Evolutionary conservation across 2,888 invertebrate species (phyloP), one percentile per base, ranked within the genome.

Genomic region (Ichneumoninae sp.): DNA sequence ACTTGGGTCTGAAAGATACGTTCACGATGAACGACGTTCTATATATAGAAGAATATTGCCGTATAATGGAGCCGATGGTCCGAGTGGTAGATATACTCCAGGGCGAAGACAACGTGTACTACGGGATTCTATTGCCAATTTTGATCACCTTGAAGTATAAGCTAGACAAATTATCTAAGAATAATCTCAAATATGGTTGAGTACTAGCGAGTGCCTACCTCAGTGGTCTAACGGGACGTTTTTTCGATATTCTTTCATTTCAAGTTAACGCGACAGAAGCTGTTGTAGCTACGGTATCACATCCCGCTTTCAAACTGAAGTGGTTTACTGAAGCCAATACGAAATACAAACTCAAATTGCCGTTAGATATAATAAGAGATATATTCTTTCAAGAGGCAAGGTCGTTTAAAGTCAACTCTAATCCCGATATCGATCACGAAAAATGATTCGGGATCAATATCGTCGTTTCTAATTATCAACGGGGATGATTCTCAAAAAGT

Each of bases 21-120:
- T 62, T 83, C 1, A 80, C 78, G 47, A 57, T 65, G 4, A 74
- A 44, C 44, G 76, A 83, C 19, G 30, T 81, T 1, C 33, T 47
- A 69, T 83, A 81, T 22, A 70, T 83, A 22, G 65, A 30, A 47
- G 65, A 81, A 69, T 83, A 81, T 66, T 68, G 69, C 40, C 60
- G 60, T 44, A 54, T 77, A 47, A 26, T 81, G 36, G 40, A 74
- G 62, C 26, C 74, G 44, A 69, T 83, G 10, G 83, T 75, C n/a
- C 50, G 62, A 75, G 62, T 70, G 4, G 36, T 83, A 69, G 70
- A 83, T 57, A 74, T 74, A 19, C 57, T 81, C 50, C 71, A 83
- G 66, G 50, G 71, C n/a, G 76, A 83, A 76, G 68, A 69, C n/a
- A 65, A 81, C 68, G 52, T 69, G 44, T 75, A 57, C 69, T 83